Base-by-base conservation (phyloP, 1,140 invertebrate genomes). In the Pseudoatta argentina region DNA sequence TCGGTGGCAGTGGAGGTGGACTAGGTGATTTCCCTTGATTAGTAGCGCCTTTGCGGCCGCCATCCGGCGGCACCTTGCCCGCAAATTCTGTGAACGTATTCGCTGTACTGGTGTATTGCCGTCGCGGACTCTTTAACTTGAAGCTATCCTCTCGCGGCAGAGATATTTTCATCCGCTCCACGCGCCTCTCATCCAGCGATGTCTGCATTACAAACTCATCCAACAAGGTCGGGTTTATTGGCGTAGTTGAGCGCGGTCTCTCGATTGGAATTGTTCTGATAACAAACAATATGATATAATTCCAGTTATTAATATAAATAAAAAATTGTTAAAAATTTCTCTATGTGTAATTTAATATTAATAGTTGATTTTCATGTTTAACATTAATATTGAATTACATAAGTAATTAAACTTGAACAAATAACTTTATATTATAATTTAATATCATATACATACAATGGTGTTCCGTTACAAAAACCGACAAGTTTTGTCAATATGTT, bases 201-300 rank as follows among this genome's bases (percentile, higher is more conserved):
- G 93, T 94, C n/a, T 95, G 94, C 89, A 95, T 93, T 55, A 95
- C 94, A 72, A 94, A 98, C 90, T 98, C 98, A 91, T 98, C 98
- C 63, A 98, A 94, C 27, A 97, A 96, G 5, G 97, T 97, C 24
- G 97, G 97, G 94, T 97, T 97, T 57, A 98, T 96, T 3, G 97
- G 97, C 59, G 98, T 98, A 27, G 97, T 97, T n/a, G 98, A 98
- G 8, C 98, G 96, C 21, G 98, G 98, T 87, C 98, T 95, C 88
- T 98, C 98, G 77, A 98, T 97, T 0, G 98, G 97, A 89, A 96
- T 98, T n/a, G 97, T 98, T 87, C 96, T 97, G 96, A 89, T 10
- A 1, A 63, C 12, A 66, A 64, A 59, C 21, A 75, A 48, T 7
- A 1, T 82, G n/a, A 30, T 14, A 53, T 66, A 4, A 72, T 18